These are phyloP conservation scores for Dasypus novemcinctus DNA, from an alignment of 2,113 vertebrate species.

Conservation along the genomic window DNA sequence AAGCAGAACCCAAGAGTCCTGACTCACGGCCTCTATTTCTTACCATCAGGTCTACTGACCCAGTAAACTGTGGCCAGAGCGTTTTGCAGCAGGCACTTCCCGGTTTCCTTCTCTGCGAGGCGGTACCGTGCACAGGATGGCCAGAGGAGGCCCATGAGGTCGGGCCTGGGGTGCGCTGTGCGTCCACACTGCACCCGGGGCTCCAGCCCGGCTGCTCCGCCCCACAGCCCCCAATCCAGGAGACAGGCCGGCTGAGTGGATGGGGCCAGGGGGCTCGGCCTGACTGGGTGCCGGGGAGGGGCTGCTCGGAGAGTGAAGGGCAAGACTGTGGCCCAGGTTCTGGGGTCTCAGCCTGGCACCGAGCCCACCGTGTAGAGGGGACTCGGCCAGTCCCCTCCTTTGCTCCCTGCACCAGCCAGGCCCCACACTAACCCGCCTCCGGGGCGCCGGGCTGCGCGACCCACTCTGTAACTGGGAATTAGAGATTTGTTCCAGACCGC, in stretches of 20 bases:
- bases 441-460: background rate
- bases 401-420: background rate
- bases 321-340: background rate
- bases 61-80: background rate
- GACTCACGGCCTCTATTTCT: background rate
- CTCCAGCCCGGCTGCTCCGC: no score
- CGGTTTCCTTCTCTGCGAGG: background rate
- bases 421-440: accelerated
- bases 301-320: no score
- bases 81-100: background rate
- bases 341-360: no score
- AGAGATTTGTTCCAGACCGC: background rate
- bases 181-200: background rate
- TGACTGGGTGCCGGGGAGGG: background rate
- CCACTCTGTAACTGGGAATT: background rate
- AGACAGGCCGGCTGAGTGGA: accelerated
- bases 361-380: background rate
- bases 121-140: background rate
- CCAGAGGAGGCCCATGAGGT: background rate
- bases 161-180: background rate
- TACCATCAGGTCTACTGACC: background rate
- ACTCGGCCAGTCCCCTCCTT: accelerated
- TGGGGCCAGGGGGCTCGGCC: background rate
- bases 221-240: background rate
- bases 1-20: background rate